Evolutionary conservation across 2,888 invertebrate species (phyloP).

Genomic region (Dolomedes plantarius): DNA sequence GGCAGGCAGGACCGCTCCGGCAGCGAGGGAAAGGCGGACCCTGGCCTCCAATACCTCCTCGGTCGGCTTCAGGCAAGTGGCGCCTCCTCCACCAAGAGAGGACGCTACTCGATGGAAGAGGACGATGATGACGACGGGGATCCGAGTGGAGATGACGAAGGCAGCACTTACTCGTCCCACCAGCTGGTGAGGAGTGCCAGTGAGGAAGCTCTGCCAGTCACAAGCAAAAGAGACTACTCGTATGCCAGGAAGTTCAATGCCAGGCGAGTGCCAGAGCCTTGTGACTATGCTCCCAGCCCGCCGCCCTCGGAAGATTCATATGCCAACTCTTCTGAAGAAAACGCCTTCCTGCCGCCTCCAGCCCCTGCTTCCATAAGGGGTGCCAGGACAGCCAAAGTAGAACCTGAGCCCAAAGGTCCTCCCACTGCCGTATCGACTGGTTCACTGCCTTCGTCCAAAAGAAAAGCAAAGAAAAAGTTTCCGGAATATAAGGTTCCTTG

Average conservation of each 20-base stretch:
- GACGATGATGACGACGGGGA: slow-evolving; percentile 72
- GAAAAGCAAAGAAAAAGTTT: slow-evolving; percentile 72
- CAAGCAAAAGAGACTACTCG: slow-evolving; percentile 73
- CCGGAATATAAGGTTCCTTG: slow-evolving; percentile 72
- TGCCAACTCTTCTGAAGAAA: slow-evolving; percentile 71
- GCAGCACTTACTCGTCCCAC: slow-evolving; percentile 72
- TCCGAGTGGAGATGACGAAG: slow-evolving; percentile 63
- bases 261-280: slow-evolving; percentile 71
- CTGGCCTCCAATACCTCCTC: slow-evolving; percentile 63
- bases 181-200: slow-evolving; percentile 74
- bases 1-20: slow-evolving; percentile 65
- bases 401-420: slow-evolving; percentile 52
- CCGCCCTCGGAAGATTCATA: slow-evolving; percentile 73
- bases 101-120: slow-evolving; percentile 56
- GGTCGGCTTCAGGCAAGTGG: slow-evolving; percentile 65
- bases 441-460: slow-evolving; percentile 67
- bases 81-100: slow-evolving; percentile 52
- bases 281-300: slow-evolving; percentile 73
- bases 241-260: slow-evolving; percentile 72
- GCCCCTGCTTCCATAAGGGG: slow-evolving; percentile 47
- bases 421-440: slow-evolving; percentile 63
- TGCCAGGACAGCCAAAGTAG: slow-evolving; percentile 57
- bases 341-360: slow-evolving; percentile 67
- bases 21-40: slow-evolving; percentile 59
- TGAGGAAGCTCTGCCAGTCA: slow-evolving; percentile 74